These are phyloP conservation scores for Desmodus rotundus DNA, from an alignment of 2,113 vertebrate genomes.

Conservation along the genomic window DNA sequence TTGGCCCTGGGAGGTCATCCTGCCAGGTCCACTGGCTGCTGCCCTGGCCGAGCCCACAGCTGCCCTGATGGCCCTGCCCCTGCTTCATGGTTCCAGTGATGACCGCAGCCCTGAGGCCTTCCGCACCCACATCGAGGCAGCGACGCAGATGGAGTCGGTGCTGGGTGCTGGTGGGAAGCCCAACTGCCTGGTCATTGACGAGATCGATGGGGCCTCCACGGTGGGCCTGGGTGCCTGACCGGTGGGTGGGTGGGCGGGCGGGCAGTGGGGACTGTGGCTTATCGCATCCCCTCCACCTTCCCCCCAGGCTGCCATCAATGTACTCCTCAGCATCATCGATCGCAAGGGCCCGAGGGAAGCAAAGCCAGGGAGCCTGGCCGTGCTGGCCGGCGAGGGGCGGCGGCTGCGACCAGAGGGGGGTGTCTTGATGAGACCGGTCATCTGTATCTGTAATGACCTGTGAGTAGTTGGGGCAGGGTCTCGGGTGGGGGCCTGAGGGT, in stretches of 20 bases:
- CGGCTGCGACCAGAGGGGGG: conserved; percentile 83
- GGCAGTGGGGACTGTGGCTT: background rate
- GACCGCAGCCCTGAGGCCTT: conserved; percentile 95
- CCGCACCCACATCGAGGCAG: conserved; percentile 90
- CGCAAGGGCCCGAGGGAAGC: conserved; percentile 81
- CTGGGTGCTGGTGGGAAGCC: conserved; percentile 90
- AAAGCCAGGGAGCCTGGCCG: background rate
- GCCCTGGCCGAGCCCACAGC: background rate
- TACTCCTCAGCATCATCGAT: conserved; percentile 88
- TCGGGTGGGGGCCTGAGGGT: background rate
- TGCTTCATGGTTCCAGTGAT: conserved; percentile 79
- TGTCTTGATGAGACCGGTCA: conserved; percentile 89
- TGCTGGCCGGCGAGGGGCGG: conserved; percentile 34
- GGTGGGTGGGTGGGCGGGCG: background rate
- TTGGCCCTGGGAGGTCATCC: background rate
- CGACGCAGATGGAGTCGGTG: conserved; percentile 97
- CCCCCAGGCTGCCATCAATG: conserved; percentile 88
- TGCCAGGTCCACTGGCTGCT: background rate
- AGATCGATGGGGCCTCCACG: conserved; percentile 92
- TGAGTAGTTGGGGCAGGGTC: conserved; percentile 68
- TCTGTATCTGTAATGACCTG: conserved; percentile 98
- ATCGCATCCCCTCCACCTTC: fast-evolving
- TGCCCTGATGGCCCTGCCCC: background rate
- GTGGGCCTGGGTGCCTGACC: conserved; percentile 74
- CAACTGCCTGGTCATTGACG: conserved; percentile 96